Evolutionary conservation across 1,140 invertebrate species (phyloP), one percentile per base, ranked within the genome.

Genomic region (Trichomalopsis sarcophagae): DNA sequence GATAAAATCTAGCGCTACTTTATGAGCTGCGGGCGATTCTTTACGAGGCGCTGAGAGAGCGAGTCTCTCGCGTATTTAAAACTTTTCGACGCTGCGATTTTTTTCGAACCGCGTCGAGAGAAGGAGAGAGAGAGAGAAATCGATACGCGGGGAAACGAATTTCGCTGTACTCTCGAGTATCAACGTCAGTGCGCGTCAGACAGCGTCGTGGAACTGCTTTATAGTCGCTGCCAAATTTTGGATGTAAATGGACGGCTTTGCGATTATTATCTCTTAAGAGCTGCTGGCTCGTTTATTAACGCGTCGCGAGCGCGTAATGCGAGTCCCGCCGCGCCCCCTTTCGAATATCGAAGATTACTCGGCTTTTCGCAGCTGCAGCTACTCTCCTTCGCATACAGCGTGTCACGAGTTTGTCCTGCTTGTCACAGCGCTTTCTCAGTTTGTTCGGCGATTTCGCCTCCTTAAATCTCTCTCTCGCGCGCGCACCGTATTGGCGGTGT

Each of bases 1-100:
- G 91, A 93, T 93, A 92, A 92, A 90, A 93, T 93, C 92, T 93
- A 92, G 88, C 91, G 91, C 92, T 91, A 91, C 90, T 93, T 93
- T 92, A 93, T 92, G 91, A 93, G 91, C 92, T 91, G 91, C 92
- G 91, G 91, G 90, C 90, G 90, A 92, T 92, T 92, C 91, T 93
- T 93, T 93, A 93, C 91, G 90, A 89, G 89, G 86, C 88, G 89
- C 86, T 85, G 89, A 86, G 83, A 85, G 87, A 85, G 83, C 86
- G 86, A 71, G 83, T 78, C 66, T 69, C 82, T 81, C 76, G 71
- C 75, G 81, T 74, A 82, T 87, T 81, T 85, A 47, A 47, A 77
- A 87, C 81, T 88, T 88, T 86, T 82, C 36, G 81, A 69, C 69
- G 76, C 71, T 9, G 69, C 23, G 0, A 30, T 73, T 30, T 73